phyloP scores from a whole-genome alignment of 2,113 vertebrate species.

The Paedocypris sp. region DNA sequence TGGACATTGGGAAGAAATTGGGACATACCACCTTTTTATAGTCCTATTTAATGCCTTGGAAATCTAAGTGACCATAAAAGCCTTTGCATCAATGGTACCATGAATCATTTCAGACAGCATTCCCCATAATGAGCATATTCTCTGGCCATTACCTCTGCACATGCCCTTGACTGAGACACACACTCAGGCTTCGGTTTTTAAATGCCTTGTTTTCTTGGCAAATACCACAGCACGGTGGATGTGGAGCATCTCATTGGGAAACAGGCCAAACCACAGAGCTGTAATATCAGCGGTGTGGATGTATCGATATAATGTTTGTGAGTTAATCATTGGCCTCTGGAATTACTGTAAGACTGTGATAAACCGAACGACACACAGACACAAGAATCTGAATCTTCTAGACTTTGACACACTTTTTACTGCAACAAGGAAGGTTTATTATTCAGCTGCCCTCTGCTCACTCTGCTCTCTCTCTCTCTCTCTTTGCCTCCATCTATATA shows the following conservation, averaged over 20 bases:
- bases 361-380: background rate
- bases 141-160: slow-evolving; percentile 25
- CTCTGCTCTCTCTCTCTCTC: no score
- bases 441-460: no score
- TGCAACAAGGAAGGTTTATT: no score
- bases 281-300: no score
- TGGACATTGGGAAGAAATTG: background rate
- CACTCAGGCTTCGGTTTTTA: background rate
- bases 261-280: no score
- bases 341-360: background rate
- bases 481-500: no score
- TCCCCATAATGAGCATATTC: slow-evolving; percentile 11
- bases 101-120: slow-evolving; percentile 20
- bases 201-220: background rate
- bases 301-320: no score
- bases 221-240: background rate
- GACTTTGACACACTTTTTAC: background rate
- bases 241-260: no score
- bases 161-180: slow-evolving; percentile 5
- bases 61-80: slow-evolving; percentile 11
- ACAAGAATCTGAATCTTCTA: background rate
- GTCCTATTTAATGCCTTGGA: slow-evolving; percentile 12
- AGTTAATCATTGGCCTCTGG: background rate
- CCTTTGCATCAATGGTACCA: background rate
- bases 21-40: background rate